These are phyloP conservation scores for Phymorhynchus buccinoides DNA, from an alignment of 1,140 invertebrate species.

Conservation along the genomic window DNA sequence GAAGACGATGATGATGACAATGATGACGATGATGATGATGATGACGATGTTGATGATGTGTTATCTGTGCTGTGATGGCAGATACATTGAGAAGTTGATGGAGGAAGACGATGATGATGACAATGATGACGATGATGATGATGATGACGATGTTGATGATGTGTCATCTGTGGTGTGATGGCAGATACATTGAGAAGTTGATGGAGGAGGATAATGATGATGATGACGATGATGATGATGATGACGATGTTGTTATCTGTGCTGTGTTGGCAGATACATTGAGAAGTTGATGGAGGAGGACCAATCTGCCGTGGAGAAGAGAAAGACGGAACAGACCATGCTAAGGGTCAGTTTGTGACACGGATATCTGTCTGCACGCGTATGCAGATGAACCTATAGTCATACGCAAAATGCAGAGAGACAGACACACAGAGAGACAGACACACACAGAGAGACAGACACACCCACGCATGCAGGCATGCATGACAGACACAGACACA, in stretches of 20 bases:
- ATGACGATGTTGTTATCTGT: background rate
- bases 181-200: background rate
- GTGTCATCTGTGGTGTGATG: background rate
- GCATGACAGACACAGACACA: no score
- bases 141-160: background rate
- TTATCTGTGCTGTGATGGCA: no score
- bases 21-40: background rate
- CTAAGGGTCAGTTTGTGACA: slow-evolving; percentile 61
- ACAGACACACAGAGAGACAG: no score
- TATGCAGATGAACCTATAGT: no score
- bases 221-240: no score
- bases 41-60: no score
- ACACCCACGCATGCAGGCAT: no score
- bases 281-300: slow-evolving; percentile 73
- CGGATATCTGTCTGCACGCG: background rate
- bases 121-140: background rate
- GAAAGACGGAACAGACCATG: slow-evolving; percentile 62
- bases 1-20: background rate
- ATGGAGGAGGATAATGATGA: no score
- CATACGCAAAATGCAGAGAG: no score
- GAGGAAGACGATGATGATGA: no score
- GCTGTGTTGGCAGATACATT: slow-evolving; percentile 56
- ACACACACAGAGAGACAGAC: no score
- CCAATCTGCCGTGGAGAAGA: slow-evolving; percentile 61
- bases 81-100: background rate